Evolutionary conservation across 2,888 invertebrate genomes (phyloP).

Genomic region (Dynastes tityus): DNA sequence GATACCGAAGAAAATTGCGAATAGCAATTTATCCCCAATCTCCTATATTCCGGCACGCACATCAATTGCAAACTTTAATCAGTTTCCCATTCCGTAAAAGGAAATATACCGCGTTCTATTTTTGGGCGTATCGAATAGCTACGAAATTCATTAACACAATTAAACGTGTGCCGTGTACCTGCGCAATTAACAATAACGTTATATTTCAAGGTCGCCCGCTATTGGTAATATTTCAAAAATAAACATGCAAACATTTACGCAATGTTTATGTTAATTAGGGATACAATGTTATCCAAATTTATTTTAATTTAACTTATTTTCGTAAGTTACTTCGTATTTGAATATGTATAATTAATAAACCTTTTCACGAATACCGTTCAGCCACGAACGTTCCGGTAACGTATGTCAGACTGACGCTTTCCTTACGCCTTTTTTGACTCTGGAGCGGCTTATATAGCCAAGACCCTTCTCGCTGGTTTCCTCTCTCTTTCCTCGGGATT

Average conservation of each 20-base stretch:
- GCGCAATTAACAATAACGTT: conserved; percentile 5
- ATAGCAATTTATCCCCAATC: conserved; percentile 23
- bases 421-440: too few relatives aligned
- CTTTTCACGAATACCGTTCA: too few relatives aligned
- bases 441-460: too few relatives aligned
- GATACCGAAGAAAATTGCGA: conserved; percentile 20
- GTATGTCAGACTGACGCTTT: too few relatives aligned
- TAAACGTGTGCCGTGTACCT: conserved; percentile 1
- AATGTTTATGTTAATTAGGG: background rate
- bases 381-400: too few relatives aligned
- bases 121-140: background rate
- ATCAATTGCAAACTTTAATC: conserved; percentile 29
- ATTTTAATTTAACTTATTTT: background rate
- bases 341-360: too few relatives aligned
- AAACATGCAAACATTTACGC: background rate
- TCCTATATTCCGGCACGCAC: conserved; percentile 17
- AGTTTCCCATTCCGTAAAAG: conserved; percentile 20
- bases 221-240: background rate
- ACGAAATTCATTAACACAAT: conserved; percentile 28
- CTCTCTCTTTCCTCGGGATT: too few relatives aligned
- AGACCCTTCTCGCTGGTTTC: too few relatives aligned
- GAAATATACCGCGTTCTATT: conserved; percentile 26
- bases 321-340: too few relatives aligned
- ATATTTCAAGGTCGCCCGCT: background rate
- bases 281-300: background rate